Evolutionary conservation across 1,140 invertebrate species (phyloP), one percentile per base, ranked within the genome.

Genomic region (Drosophila navojoa): DNA sequence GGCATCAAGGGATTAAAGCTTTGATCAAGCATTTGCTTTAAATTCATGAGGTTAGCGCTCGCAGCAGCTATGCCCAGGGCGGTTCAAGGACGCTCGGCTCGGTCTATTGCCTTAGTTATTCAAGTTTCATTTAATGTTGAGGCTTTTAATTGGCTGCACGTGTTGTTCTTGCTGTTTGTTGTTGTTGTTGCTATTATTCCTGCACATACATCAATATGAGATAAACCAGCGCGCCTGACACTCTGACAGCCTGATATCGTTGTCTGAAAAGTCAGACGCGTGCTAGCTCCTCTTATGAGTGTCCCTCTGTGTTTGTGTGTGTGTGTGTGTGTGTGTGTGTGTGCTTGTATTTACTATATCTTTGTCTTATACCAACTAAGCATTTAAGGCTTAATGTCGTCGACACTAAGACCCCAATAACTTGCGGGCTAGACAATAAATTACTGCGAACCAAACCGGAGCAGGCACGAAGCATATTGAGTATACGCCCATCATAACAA

Each of bases 21-120:
- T 86, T 86, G 81, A 86, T 86, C 81, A 79, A 76, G 77, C 71
- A 85, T 80, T 84, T 77, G 77, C 69, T 85, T 85, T 71, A 85
- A 85, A 85, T 85, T 85, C 74, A 80, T 80, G 70, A 60, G 57
- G 40, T 66, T 54, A 27, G 19, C 38, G 47, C 50, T 53, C 50
- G 44, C 52, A 44, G 40, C 29, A 52, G 3, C 50, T n/a, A 15
- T 6, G 50, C 50, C 25, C 44, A 45, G n/a, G 45, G 35, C 42
- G 29, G 38, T 59, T 84, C 81, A 85, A 84, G 77, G 81, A 66
- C 77, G 73, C 69, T 6, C 9, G 35, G 15, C 15, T 9, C 35
- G 32, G 32, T 64, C 52, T 45, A 60, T 22, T 40, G 57, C 35
- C 19, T 59, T 54, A 75, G 54, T 75, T 71, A 80, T 85, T 85